Percentiles rank a stretch among this genome's conserved stretches.
phyloP scores from a whole-genome alignment of 2,888 invertebrate species.

The Zhengitettix transpicula region DNA sequence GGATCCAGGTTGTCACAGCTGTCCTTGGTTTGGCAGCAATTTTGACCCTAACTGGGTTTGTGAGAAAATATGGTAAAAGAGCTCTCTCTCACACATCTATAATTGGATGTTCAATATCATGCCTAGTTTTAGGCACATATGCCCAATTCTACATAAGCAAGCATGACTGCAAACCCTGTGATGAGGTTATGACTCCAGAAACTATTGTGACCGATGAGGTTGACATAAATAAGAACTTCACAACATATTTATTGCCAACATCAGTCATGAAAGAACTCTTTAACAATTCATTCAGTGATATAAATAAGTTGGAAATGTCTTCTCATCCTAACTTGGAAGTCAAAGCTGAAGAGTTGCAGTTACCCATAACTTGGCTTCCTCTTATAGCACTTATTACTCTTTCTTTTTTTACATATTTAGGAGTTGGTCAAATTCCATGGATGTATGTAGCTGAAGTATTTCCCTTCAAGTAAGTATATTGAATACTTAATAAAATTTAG shows the following conservation, averaged over 20 bases:
- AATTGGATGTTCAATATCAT: conserved; percentile 26
- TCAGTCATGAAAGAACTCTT: neutral
- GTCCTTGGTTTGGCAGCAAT: conserved; percentile 28
- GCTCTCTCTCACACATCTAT: conserved; percentile 29
- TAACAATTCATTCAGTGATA: neutral
- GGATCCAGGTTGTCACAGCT: conserved; percentile 30
- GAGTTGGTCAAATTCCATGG: conserved; percentile 33
- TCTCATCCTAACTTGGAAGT: neutral
- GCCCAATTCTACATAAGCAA: conserved; percentile 17
- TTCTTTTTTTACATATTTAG: conserved; percentile 25
- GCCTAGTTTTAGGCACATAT: conserved; percentile 29
- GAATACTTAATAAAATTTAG: no score
- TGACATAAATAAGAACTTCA: neutral
- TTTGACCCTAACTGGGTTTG: conserved; percentile 25
- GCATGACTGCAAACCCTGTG: neutral
- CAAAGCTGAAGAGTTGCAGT: neutral
- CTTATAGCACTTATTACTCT: conserved; percentile 28
- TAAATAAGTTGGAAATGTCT: neutral
- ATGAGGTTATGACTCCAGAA: neutral
- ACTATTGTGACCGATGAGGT: no score
- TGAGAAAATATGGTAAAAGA: conserved; percentile 31
- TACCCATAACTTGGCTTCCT: conserved; percentile 17
- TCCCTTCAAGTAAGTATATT: conserved; percentile 1
- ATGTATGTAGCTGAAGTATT: conserved; percentile 36
- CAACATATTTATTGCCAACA: neutral